A percentile compares a stretch with the other conserved stretches of the same genome.
These are phyloP conservation scores for Anser brachyrhynchus DNA, from an alignment of 2,113 vertebrate genomes.

Conservation along the genomic window DNA sequence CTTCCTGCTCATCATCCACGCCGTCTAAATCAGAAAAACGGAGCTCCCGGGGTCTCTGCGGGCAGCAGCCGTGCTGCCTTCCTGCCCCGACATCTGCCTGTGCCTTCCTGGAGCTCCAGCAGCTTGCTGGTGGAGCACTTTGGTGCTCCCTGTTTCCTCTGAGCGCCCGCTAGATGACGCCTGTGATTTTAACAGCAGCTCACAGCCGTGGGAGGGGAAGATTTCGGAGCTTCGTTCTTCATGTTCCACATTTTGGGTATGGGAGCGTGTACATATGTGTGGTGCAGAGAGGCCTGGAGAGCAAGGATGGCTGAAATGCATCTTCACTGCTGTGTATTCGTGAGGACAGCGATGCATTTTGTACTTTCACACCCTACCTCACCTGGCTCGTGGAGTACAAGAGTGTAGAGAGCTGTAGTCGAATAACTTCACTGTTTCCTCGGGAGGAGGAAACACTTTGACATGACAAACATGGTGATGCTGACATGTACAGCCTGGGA, in stretches of 20 bases:
- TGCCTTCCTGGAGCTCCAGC: fast-evolving
- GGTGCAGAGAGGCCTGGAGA: neutral
- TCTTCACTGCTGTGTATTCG: neutral
- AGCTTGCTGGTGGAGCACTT: neutral
- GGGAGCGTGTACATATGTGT: fast-evolving
- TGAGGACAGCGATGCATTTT: neutral
- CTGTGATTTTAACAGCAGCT: conserved; percentile 64
- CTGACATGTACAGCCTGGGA: neutral
- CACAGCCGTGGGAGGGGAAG: fast-evolving
- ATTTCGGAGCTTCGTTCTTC: neutral
- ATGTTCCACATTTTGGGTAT: neutral
- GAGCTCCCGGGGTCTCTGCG: neutral
- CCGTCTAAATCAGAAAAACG: neutral
- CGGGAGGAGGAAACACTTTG: neutral
- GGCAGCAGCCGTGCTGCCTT: neutral
- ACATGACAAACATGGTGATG: neutral
- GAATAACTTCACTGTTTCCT: neutral
- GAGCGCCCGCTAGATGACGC: conserved; percentile 75
- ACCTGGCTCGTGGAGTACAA: neutral
- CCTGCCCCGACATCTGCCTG: fast-evolving
- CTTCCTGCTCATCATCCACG: neutral
- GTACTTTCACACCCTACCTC: neutral
- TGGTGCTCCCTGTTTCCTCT: neutral
- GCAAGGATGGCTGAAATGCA: neutral
- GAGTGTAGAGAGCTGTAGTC: neutral